These are phyloP conservation scores for Naso thynnoides DNA, from an alignment of 2,797 vertebrate species.

Conservation along the genomic window DNA sequence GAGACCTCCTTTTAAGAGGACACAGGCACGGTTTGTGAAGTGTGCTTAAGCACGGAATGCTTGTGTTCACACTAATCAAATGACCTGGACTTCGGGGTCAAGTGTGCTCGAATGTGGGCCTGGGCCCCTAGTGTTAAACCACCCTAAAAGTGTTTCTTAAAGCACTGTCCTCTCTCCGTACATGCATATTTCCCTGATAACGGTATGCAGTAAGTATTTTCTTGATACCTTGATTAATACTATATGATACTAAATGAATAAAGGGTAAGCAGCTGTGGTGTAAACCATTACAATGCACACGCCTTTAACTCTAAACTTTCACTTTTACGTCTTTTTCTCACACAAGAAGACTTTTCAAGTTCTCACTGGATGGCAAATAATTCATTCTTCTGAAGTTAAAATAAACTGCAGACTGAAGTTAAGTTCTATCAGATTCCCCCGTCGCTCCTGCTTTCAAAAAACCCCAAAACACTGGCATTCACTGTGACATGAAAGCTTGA, in stretches of 20 bases:
- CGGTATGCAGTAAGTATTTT: not conserved
- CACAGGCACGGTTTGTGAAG: too few species aligned
- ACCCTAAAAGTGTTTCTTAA: not conserved
- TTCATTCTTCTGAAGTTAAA: conserved; percentile 20
- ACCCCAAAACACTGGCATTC: conserved; percentile 19
- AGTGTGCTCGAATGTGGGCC: too few species aligned
- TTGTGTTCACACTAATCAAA: too few species aligned
- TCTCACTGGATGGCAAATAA: not conserved
- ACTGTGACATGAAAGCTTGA: conserved; percentile 31
- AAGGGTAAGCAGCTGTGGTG: not conserved
- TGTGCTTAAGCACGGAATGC: too few species aligned
- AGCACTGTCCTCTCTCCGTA: not conserved
- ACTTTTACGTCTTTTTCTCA: not conserved
- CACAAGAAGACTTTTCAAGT: not conserved
- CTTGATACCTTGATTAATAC: not conserved
- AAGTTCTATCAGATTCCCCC: conserved; percentile 7
- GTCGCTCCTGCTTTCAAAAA: conserved; percentile 2
- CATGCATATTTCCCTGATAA: not conserved
- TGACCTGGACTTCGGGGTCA: too few species aligned
- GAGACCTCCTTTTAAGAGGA: too few species aligned
- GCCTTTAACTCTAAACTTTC: not conserved
- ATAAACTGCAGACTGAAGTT: conserved; percentile 8
- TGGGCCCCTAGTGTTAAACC: too few species aligned
- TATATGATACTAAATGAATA: too few species aligned
- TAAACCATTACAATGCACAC: not conserved